Conservation (phyloP, 2,113 vertebrate genomes). For the Thamnophis sirtalis region DNA sequence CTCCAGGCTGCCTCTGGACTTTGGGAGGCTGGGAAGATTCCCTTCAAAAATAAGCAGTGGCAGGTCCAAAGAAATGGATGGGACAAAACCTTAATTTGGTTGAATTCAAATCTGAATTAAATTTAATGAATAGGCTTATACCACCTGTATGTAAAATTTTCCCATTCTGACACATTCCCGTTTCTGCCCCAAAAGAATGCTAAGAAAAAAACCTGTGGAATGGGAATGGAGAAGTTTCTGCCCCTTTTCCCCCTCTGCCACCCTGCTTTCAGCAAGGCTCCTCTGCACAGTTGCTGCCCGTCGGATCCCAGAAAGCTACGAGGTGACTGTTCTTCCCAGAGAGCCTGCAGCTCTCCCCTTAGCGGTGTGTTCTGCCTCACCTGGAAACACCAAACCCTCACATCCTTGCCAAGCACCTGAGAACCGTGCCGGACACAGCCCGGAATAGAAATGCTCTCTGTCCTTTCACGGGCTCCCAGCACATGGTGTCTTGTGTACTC, state of each 20-base stretch:
- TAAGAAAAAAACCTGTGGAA: neutral
- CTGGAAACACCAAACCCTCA: neutral
- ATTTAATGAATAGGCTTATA: neutral
- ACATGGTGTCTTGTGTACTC: neutral
- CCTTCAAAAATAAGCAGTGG: neutral
- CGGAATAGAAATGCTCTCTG: neutral
- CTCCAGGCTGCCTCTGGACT: neutral
- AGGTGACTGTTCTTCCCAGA: neutral
- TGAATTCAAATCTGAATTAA: neutral
- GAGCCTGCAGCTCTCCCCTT: neutral
- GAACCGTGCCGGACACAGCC: neutral
- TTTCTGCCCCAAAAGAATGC: neutral
- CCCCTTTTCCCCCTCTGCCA: neutral
- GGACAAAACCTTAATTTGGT: neutral
- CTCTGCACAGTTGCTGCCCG: neutral
- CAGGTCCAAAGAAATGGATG: neutral
- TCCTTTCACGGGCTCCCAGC: fast-evolving
- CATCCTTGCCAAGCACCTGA: no score
- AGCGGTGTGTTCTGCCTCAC: neutral
- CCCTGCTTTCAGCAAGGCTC: neutral
- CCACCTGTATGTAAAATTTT: neutral
- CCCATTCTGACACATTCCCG: neutral
- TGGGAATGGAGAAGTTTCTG: neutral
- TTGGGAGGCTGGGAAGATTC: neutral
- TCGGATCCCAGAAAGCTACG: neutral